Base-by-base conservation (phyloP, 2,113 vertebrate genomes). In the Rhadina sibilatrix region DNA sequence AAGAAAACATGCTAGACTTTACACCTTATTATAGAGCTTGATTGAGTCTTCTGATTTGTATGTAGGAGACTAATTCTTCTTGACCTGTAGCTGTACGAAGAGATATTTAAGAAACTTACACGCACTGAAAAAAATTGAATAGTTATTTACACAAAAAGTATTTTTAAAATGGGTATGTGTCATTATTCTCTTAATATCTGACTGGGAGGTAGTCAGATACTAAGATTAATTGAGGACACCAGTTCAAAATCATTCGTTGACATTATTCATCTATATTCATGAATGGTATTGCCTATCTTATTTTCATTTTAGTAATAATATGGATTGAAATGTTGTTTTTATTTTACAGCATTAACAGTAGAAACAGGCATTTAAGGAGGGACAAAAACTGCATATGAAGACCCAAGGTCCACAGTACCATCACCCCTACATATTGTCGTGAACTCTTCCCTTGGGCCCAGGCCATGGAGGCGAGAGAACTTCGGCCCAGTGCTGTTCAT, bases 401-500 rank as follows among this genome's bases (percentile, higher is more conserved):
- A 38, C 60, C 31, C 5, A 61, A 5, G 12, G 54, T n/a, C 5
- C 25, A 49, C 6, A 30, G 10, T 12, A 22, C 15, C 23, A 50
- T 33, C 7, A 44, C 40, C n/a, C 11, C 25, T 57, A 6, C 6
- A 57, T 15, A 14, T 2, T 2, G 2, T 63, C 21, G 5, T 53
- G 37, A 57, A 22, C 17, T 49, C 31, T 10, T 53, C 8, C 17
- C 15, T 40, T 52, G 7, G n/a, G 9, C 12, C 16, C 20, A 65
- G 15, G 15, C 7, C 11, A 10, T 3, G 13, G 18, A 78, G 8
- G 3, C 53, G 2, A 25, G 23, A 72, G 2, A 5, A 44, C 24
- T 15, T 38, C 1, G 2, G 14, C 4, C 12, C 25, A 31, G 25
- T 61, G 44, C 3, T 4, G 0, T 61, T 63, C 33, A 12, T 2